These are phyloP conservation scores for Ursus arctos DNA, from an alignment of 2,113 vertebrate species.

Conservation along the genomic window DNA sequence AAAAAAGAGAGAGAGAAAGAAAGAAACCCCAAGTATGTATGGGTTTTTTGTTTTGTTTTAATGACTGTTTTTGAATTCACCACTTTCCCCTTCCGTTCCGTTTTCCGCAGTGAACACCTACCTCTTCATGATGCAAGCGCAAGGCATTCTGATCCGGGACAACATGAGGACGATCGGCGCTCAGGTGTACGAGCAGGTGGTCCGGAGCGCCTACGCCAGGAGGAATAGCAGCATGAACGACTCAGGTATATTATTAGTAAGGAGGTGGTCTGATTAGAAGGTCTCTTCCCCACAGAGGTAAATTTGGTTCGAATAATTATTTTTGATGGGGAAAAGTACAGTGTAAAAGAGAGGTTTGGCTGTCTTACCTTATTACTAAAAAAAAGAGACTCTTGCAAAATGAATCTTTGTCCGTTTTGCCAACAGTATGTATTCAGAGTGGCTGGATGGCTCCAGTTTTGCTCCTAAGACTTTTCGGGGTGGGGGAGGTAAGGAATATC, in stretches of 20 bases:
- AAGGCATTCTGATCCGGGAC: conserved; percentile 95
- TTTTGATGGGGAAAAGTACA: not conserved
- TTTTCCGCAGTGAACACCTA: conserved; percentile 96
- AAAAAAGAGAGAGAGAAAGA: not conserved
- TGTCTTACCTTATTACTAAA: not conserved
- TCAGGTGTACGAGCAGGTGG: conserved; percentile 97
- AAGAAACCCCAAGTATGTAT: not conserved
- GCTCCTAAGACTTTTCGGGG: not conserved
- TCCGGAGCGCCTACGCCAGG: conserved; percentile 94
- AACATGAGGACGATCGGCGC: conserved; percentile 96
- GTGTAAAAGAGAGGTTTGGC: not conserved
- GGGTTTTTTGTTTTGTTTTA: not conserved
- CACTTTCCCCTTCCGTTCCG: not conserved
- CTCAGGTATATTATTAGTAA: conserved; percentile 90
- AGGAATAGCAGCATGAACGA: conserved; percentile 93
- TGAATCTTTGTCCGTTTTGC: not conserved
- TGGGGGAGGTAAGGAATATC: not conserved
- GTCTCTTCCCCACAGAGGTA: not conserved
- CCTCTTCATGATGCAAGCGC: conserved; percentile 99
- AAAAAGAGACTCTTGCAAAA: not conserved
- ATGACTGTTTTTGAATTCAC: not conserved
- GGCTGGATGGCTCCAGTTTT: not conserved
- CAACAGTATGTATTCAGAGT: not conserved
- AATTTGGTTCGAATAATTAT: not conserved
- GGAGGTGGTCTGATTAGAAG: not conserved